These are phyloP conservation scores for Cetonia aurata DNA, from an alignment of 2,888 invertebrate genomes.

Conservation along the genomic window DNA sequence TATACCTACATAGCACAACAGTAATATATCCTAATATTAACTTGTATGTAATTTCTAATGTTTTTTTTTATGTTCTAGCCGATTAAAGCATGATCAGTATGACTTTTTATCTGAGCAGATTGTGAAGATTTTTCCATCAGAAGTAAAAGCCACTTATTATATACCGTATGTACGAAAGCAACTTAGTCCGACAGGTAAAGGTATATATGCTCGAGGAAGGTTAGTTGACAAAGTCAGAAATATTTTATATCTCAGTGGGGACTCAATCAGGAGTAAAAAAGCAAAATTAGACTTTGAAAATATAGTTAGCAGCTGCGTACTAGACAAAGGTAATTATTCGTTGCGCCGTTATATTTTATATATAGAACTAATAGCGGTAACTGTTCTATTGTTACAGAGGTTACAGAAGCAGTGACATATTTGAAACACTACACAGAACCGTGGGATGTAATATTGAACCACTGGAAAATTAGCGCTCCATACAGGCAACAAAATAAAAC, in stretches of 20 bases:
- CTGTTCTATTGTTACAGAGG: too few species aligned
- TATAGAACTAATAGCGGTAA: too few species aligned
- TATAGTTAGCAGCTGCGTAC: not conserved
- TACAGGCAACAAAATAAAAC: not conserved
- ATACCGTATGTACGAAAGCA: not conserved
- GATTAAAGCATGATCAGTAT: not conserved
- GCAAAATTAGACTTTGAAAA: not conserved
- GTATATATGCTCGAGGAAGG: not conserved
- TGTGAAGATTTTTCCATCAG: not conserved
- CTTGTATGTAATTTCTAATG: not conserved
- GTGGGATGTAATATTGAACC: not conserved
- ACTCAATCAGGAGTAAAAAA: not conserved
- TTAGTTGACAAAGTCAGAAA: not conserved
- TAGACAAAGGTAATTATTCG: not conserved
- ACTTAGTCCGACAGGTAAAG: too few species aligned
- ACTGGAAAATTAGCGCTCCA: not conserved
- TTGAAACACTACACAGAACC: not conserved
- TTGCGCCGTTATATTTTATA: not conserved
- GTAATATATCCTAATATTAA: not conserved
- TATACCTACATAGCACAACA: not conserved
- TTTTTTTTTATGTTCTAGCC: not conserved
- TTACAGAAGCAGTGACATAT: slow-evolving; percentile 3
- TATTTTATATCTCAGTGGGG: not conserved
- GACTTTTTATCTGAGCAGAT: not conserved
- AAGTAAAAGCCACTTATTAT: not conserved